A percentile compares a stretch with the other conserved stretches of the same genome.
Evolutionary conservation across 2,797 vertebrate species (phyloP).

Genomic region (Epinephelus malabaricus): DNA sequence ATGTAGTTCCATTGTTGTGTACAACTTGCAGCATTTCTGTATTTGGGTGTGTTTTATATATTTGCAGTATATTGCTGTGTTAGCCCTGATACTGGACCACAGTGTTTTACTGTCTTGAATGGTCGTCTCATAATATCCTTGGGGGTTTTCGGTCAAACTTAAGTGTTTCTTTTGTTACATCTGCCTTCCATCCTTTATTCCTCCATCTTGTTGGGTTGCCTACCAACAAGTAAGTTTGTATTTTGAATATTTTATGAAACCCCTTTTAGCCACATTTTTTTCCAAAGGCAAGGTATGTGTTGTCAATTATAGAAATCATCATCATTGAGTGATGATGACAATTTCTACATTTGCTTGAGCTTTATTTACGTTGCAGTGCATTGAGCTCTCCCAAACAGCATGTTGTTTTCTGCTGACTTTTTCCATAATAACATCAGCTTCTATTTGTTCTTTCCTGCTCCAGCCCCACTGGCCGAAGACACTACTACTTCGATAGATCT

Average conservation of each 20-base stretch:
- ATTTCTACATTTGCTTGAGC: neutral
- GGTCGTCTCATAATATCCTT: too few species aligned
- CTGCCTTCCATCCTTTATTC: too few species aligned
- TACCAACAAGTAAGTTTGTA: neutral
- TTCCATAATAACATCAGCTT: neutral
- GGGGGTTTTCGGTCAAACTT: too few species aligned
- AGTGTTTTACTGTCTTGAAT: too few species aligned
- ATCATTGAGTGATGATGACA: neutral
- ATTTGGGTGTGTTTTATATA: neutral
- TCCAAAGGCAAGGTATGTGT: neutral
- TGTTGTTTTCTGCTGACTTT: too few species aligned
- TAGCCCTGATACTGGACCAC: too few species aligned
- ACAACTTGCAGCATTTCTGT: neutral
- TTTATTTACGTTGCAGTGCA: neutral
- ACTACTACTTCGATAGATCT: conserved; percentile 86
- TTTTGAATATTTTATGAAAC: too few species aligned
- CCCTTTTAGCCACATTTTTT: too few species aligned
- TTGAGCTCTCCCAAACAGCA: neutral
- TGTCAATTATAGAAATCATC: neutral
- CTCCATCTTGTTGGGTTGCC: too few species aligned
- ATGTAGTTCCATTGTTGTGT: too few species aligned
- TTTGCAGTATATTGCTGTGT: too few species aligned
- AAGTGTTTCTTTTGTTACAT: too few species aligned
- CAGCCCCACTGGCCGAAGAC: conserved; percentile 91
- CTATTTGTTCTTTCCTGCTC: neutral